Percentiles rank a stretch among this genome's conserved stretches.
Conservation (phyloP, 2,888 invertebrate species). For the Pyrrhosoma nymphula region DNA sequence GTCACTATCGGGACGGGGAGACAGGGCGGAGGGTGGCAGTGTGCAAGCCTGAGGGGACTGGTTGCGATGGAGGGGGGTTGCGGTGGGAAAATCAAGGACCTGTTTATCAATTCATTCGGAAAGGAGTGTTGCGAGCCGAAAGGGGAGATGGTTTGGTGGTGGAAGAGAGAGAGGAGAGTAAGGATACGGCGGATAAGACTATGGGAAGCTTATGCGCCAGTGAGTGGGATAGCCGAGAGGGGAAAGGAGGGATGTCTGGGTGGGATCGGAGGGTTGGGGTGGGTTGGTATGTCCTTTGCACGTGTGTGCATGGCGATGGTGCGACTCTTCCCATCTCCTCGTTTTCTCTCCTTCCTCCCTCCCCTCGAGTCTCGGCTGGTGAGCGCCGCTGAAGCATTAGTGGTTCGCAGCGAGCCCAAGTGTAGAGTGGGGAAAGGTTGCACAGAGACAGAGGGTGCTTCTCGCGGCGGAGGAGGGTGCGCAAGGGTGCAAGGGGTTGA, state of each 20-base stretch:
- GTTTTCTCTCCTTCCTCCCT: not conserved
- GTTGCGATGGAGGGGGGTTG: not conserved
- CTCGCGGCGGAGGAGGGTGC: not conserved
- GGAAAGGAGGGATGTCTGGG: not conserved
- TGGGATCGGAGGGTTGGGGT: not conserved
- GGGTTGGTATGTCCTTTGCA: not conserved
- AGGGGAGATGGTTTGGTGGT: not conserved
- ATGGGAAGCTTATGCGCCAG: not conserved
- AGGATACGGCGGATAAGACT: not conserved
- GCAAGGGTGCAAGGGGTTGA: not conserved
- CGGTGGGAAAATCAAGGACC: conserved; percentile 62
- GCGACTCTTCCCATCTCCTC: not conserved
- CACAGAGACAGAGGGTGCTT: not conserved
- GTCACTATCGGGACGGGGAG: not conserved
- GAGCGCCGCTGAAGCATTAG: conserved; percentile 3
- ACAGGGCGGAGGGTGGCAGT: too few species aligned
- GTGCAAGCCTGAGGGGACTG: not conserved
- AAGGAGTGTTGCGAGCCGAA: conserved; percentile 57
- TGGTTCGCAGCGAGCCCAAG: not conserved
- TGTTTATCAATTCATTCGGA: conserved; percentile 66
- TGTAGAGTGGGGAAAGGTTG: not conserved
- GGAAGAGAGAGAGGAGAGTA: not conserved
- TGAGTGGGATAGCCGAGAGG: not conserved
- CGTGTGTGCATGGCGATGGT: conserved; percentile 23
- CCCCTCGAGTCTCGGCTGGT: not conserved